A percentile compares a stretch with the other conserved stretches of the same genome.
phyloP scores from a whole-genome alignment of 2,113 vertebrate species.

The Chaetodon trifascialis region DNA sequence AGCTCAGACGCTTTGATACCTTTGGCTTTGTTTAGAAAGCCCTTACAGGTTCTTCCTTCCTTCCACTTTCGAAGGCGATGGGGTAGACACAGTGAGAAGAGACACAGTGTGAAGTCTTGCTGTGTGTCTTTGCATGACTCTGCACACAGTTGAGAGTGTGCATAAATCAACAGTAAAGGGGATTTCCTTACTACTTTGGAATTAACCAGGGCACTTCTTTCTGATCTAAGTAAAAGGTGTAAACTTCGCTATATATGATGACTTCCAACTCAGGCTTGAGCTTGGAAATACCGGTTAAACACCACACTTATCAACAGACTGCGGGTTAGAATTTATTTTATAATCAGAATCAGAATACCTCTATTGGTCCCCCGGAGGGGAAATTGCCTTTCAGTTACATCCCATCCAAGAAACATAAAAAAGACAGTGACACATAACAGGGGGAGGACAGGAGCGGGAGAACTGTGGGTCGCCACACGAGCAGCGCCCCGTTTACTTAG shows the following conservation, averaged over 20 bases:
- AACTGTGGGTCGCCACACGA: too few species aligned
- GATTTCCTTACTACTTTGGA: conserved; percentile 6
- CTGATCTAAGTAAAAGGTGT: background rate
- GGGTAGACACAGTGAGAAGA: background rate
- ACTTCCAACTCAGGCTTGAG: background rate
- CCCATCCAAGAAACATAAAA: too few species aligned
- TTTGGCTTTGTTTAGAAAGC: background rate
- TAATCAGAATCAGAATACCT: too few species aligned
- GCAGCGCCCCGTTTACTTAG: too few species aligned
- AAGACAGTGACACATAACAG: too few species aligned
- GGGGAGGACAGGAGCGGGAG: too few species aligned
- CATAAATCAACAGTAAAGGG: background rate
- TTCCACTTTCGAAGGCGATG: background rate
- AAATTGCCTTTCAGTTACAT: too few species aligned
- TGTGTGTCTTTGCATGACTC: background rate
- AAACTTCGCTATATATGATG: background rate
- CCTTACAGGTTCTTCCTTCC: background rate
- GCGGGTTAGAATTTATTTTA: background rate
- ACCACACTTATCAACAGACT: background rate
- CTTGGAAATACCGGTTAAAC: background rate
- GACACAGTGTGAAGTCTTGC: background rate
- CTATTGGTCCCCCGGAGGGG: too few species aligned
- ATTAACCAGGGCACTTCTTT: too few species aligned
- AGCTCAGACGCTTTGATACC: background rate
- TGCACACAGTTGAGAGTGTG: background rate